Evolutionary conservation across 2,888 invertebrate species (phyloP).

Genomic region (Pheosia gnoma): DNA sequence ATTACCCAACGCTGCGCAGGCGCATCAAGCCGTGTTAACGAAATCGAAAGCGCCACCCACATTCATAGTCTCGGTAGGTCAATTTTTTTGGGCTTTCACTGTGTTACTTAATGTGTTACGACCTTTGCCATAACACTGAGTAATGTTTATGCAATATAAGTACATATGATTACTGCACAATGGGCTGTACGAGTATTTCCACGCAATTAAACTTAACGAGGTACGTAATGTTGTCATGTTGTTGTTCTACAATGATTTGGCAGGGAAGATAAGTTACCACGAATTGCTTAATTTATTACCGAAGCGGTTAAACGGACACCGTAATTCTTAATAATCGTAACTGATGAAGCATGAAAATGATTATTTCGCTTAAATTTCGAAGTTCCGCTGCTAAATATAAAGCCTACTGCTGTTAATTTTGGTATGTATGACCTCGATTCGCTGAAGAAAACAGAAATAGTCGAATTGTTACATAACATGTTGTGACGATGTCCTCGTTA

Average conservation of each 20-base stretch:
- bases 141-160: constrained; percentile 42
- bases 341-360: neutral
- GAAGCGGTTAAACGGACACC: neutral
- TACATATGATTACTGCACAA: constrained; percentile 32
- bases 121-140: constrained; percentile 41
- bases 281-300: neutral
- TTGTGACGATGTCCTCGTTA: constrained; percentile 48
- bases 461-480: constrained; percentile 41
- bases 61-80: constrained; percentile 52
- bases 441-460: neutral
- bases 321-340: neutral
- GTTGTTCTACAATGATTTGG: neutral
- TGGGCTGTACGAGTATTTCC: constrained; percentile 19
- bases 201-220: constrained; percentile 2
- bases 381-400: neutral
- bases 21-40: constrained; percentile 44
- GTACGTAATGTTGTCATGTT: neutral
- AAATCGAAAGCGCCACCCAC: constrained; percentile 73
- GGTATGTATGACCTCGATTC: neutral
- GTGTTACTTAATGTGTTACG: constrained; percentile 66
- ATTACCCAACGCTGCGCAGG: constrained; percentile 50
- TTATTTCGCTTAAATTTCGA: neutral
- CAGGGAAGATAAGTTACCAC: neutral
- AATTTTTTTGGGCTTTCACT: constrained; percentile 63
- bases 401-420: neutral